phyloP scores from a whole-genome alignment of 2,888 invertebrate species.

The Ectemnius cavifrons region DNA sequence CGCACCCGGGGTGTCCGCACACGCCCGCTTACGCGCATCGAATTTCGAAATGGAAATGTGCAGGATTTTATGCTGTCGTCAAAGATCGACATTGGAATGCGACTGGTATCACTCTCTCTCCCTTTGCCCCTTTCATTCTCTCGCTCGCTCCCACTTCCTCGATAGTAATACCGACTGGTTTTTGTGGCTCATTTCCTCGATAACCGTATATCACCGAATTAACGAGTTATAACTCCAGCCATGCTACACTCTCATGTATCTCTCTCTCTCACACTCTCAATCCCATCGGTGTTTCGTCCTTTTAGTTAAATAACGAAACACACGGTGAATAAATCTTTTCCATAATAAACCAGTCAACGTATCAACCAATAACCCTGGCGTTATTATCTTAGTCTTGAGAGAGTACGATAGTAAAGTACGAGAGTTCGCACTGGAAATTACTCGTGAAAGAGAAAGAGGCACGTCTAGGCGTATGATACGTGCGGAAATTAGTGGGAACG shows the following conservation, averaged over 20 bases:
- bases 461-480: neutral
- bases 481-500: constrained; percentile 12
- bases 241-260: too few relatives aligned
- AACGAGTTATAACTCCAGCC: constrained; percentile 14
- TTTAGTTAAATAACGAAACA: neutral
- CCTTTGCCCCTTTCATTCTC: neutral
- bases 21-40: constrained; percentile 49
- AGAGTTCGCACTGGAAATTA: neutral
- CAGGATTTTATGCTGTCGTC: constrained; percentile 60
- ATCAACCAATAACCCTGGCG: neutral
- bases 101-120: constrained; percentile 17
- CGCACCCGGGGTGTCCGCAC: constrained; percentile 34
- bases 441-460: neutral
- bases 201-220: constrained; percentile 35
- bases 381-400: neutral
- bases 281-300: too few relatives aligned
- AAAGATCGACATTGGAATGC: constrained; percentile 45
- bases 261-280: too few relatives aligned
- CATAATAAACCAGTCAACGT: neutral
- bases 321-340: too few relatives aligned
- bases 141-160: neutral
- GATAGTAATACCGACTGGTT: constrained; percentile 16
- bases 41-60: constrained; percentile 62
- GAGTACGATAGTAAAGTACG: neutral
- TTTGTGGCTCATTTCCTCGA: constrained; percentile 27